phyloP scores from a whole-genome alignment of 1,140 invertebrate species.

The Neotoxoptera formosana region DNA sequence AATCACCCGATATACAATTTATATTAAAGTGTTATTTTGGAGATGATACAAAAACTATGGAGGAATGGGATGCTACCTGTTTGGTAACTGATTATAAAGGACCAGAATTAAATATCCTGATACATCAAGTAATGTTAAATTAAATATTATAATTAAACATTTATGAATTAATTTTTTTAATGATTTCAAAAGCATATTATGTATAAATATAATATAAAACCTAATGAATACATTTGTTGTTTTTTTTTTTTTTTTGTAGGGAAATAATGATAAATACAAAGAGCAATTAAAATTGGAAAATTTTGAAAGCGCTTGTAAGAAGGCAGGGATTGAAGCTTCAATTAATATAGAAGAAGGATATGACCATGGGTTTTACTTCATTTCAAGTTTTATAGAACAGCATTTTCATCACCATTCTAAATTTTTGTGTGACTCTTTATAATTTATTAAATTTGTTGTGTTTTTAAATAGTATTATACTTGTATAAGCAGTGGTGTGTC shows the following conservation, averaged over 20 bases:
- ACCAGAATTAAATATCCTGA: constrained; percentile 81
- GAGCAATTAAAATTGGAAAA: constrained; percentile 83
- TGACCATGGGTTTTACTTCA: constrained; percentile 97
- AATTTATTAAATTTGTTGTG: neutral
- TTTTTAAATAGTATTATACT: constrained; percentile 6
- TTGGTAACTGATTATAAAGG: constrained; percentile 86
- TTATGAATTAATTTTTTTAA: neutral
- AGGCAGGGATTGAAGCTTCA: constrained; percentile 72
- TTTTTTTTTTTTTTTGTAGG: constrained; percentile 68
- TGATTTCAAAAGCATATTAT: neutral
- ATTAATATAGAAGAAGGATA: constrained; percentile 70
- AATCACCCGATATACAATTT: constrained; percentile 69
- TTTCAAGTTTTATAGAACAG: constrained; percentile 91
- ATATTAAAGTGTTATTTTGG: constrained; percentile 90
- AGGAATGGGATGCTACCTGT: constrained; percentile 87
- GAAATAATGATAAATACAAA: constrained; percentile 83
- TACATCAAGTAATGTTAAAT: constrained; percentile 82
- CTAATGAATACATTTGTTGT: neutral
- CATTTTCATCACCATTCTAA: constrained; percentile 91
- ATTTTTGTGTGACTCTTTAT: constrained; percentile 42
- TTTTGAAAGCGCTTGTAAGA: constrained; percentile 75
- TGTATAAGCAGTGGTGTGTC: neutral
- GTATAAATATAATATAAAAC: neutral
- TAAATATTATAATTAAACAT: neutral
- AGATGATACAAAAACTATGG: constrained; percentile 73